Base-by-base conservation (phyloP, 2,797 vertebrate genomes). In the Artibeus jamaicensis region DNA sequence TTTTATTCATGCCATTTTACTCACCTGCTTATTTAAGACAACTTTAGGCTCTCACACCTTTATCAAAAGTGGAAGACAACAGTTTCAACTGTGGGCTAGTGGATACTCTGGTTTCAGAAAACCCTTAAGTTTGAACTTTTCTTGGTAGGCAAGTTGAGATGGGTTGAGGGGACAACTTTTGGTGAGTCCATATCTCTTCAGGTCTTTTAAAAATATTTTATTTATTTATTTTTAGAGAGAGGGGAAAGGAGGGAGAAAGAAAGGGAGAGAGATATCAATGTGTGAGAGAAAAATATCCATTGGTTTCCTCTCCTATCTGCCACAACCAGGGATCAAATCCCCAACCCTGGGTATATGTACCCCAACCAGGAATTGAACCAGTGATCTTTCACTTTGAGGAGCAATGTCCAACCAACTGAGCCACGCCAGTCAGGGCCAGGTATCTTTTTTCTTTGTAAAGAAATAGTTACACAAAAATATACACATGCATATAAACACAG, bases 21-120 rank as follows among this genome's bases (percentile, higher is more conserved):
- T 96, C 34, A 26, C 18, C 53, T 95, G 67, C 26, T 65, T 71
- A 4, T 77, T 92, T 96, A 46, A 95, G 70, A 91, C 15, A 65
- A 6, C 39, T 37, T 89, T 92, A 50, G 85, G 39, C 15, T 29
- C 57, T 81, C 85, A 79, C 5, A 7, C 7, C 44, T 95, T 92
- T 83, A 19, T 85, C 12, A 24, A 70, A 88, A 34, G 32, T 39
- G 42, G 32, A 71, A 95, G 55, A 34, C 34, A 84, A 10, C 50
- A 83, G 76, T 94, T 94, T 78, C 71, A 79, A 42, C 39, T 83
- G 59, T 70, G 19, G 22, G 8, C 12, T 67, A 21, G 16, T 74
- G 15, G 29, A 39, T 82, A 18, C 6, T 14, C 6, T 77, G 16
- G 6, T 71, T 79, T 97, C 29, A 81, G 24, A 55, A 92, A 93